Evolutionary conservation across 2,113 vertebrate species (phyloP).

Genomic region (Columbina picui): DNA sequence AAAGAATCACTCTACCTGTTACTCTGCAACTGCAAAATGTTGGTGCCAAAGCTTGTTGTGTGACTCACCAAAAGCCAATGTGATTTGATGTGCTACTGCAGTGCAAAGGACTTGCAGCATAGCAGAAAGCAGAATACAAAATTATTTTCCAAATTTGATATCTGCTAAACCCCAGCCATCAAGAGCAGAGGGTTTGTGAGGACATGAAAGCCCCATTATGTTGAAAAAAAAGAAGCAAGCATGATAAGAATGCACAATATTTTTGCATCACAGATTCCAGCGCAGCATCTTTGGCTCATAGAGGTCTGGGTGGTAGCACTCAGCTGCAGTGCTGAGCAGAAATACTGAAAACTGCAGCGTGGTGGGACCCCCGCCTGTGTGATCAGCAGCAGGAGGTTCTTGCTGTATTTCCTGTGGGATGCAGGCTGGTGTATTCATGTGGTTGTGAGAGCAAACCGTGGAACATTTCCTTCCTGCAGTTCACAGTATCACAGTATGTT

Average conservation of each 20-base stretch:
- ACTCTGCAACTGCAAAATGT: neutral
- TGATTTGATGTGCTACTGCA: neutral
- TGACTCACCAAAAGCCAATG: constrained; percentile 20
- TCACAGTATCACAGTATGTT: too few species aligned
- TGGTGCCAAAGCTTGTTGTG: neutral
- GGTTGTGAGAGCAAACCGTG: neutral
- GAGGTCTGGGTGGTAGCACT: neutral
- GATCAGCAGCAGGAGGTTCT: neutral
- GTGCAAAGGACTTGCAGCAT: neutral
- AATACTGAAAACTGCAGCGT: neutral
- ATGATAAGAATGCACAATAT: neutral
- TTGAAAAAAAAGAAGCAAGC: neutral
- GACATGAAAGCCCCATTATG: neutral
- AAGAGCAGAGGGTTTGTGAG: neutral
- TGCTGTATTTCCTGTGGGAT: rapidly evolving
- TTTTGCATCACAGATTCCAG: neutral
- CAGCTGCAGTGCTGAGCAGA: neutral
- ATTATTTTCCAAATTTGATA: neutral
- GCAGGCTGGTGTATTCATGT: neutral
- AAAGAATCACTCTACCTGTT: constrained; percentile 5
- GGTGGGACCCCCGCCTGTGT: neutral
- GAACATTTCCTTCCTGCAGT: neutral
- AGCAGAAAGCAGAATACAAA: neutral
- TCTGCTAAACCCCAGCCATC: neutral
- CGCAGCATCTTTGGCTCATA: rapidly evolving